Base-by-base conservation (phyloP, 1,140 invertebrate genomes). In the Macrosteles quadrilineatus region DNA sequence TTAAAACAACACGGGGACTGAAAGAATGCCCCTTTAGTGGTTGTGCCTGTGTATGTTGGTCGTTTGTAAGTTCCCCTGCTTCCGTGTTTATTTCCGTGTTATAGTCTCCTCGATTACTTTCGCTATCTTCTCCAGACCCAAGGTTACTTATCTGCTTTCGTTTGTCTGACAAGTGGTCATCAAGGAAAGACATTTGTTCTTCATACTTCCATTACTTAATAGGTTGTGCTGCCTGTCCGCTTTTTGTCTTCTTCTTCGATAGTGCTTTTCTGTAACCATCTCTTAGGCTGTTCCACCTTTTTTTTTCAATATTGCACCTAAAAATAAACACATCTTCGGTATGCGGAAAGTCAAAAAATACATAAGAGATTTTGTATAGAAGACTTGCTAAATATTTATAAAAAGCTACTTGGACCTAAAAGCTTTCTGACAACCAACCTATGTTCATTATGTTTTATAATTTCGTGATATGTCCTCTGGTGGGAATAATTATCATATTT, bases 221-320 rank as follows among this genome's bases (percentile, higher is more conserved):
- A 55, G 6, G 6, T 55, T 55, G 6, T 9, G 9, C 19, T 55
- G 50, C 50, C 50, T 55, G 50, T 19, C 50, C 50, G 19, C 50
- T 55, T 19, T 55, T 55, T 55, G 50, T 55, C 19, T 55, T 55
- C 17, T 55, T 55, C 19, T 55, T 55, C 50, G 19, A 55, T 55
- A 55, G 19, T 55, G 50, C 19, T 21, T 55, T 55, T 55, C 50
- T 55, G 50, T 55, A 55, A 55, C 6, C 17, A 55, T 55, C 50
- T n/a, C 70, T 65, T 31, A 71, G 67, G 43, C 70, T 71, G 67
- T 66, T 69, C 57, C 67, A 71, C 57, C 36, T 57, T 69, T 69
- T 71, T 53, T 71, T 71, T 9, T n/a, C n/a, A 67, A 69, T 45
- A 69, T 57, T 62, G 17, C 6, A 14, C 55, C 70, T 71, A 23